Conservation (phyloP, 2,113 vertebrate species). For the Tretioscincus oriximinensis region DNA sequence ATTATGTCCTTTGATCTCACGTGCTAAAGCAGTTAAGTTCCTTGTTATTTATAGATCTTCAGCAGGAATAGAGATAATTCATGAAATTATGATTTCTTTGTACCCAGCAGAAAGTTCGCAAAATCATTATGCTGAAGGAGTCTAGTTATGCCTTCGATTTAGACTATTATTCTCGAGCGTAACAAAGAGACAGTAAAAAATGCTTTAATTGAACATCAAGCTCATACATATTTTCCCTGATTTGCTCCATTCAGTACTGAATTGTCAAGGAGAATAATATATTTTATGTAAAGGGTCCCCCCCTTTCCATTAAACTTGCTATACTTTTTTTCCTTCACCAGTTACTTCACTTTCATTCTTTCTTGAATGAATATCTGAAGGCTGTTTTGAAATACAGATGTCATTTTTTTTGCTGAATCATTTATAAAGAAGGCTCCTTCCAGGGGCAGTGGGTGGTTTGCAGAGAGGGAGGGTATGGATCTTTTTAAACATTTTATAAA, state of each 20-base stretch:
- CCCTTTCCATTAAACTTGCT: neutral
- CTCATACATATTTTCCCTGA: constrained; percentile 35
- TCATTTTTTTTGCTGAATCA: constrained; percentile 24
- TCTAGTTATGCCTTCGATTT: constrained; percentile 30
- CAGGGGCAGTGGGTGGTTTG: too few relatives aligned
- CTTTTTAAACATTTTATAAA: too few relatives aligned
- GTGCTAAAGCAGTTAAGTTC: constrained; percentile 24
- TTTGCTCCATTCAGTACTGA: constrained; percentile 29
- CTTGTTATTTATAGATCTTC: constrained; percentile 27
- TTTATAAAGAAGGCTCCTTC: constrained; percentile 2
- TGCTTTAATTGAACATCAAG: constrained; percentile 33
- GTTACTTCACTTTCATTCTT: neutral
- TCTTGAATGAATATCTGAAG: constrained; percentile 12
- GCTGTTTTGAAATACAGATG: constrained; percentile 20
- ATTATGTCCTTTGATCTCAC: constrained; percentile 18
- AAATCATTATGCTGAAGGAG: constrained; percentile 25
- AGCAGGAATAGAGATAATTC: constrained; percentile 15
- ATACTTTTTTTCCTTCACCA: neutral
- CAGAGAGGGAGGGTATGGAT: too few relatives aligned
- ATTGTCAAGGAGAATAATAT: constrained; percentile 22
- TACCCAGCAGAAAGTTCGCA: constrained; percentile 27
- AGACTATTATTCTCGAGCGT: constrained; percentile 23
- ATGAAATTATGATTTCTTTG: constrained; percentile 35
- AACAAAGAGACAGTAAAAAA: constrained; percentile 37
- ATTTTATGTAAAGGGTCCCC: neutral